Evolutionary conservation across 2,113 vertebrate genomes (phyloP).

Genomic region (Grallaria varia): DNA sequence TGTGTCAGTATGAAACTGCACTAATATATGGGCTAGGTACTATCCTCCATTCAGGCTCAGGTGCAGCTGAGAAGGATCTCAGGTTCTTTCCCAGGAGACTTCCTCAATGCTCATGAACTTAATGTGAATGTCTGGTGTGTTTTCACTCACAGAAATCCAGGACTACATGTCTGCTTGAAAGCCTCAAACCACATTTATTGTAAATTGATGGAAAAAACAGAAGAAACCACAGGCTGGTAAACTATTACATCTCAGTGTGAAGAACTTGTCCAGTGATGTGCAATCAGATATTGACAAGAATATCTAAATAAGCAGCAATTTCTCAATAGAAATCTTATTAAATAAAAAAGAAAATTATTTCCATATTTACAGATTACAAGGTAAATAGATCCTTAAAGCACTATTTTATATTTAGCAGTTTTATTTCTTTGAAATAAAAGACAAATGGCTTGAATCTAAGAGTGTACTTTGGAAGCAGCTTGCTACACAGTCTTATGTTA

Average conservation of each 20-base stretch:
- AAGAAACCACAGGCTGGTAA: conserved; percentile 61
- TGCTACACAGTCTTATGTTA: conserved; percentile 48
- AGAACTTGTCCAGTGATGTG: conserved; percentile 46
- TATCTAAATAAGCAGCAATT: conserved; percentile 65
- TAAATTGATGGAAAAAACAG: conserved; percentile 50
- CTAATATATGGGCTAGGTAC: not conserved
- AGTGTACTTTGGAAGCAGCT: conserved; percentile 48
- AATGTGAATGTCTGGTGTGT: not conserved
- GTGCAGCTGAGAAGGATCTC: not conserved
- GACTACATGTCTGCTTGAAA: conserved; percentile 51
- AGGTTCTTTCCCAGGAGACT: not conserved
- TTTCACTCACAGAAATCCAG: conserved; percentile 38
- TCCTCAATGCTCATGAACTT: conserved; percentile 16
- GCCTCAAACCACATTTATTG: conserved; percentile 73
- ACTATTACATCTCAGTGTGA: conserved; percentile 58
- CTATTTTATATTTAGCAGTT: not conserved
- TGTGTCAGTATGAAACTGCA: not conserved
- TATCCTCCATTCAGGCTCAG: not conserved
- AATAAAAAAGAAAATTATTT: conserved; percentile 75
- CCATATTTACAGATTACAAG: conserved; percentile 80
- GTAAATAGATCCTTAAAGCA: conserved; percentile 52
- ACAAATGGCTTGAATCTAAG: conserved; percentile 44
- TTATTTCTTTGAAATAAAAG: conserved; percentile 44
- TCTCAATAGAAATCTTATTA: conserved; percentile 64
- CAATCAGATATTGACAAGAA: conserved; percentile 47